Evolutionary conservation across 2,888 invertebrate genomes (phyloP), one percentile per base, ranked within the genome.

Genomic region (Prenolepis imparis): DNA sequence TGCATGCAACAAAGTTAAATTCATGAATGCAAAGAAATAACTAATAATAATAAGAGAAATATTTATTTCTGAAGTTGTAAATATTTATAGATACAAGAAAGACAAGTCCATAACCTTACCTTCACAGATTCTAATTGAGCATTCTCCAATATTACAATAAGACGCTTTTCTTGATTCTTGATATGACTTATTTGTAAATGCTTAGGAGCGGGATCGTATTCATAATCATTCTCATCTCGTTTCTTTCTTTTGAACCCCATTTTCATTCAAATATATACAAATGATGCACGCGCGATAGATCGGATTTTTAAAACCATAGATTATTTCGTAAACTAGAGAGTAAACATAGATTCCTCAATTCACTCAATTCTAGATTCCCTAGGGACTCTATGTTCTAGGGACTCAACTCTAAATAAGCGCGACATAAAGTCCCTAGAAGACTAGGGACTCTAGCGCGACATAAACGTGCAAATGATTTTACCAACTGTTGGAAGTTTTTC

Each of bases 41-140:
- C 9, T 28, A 15, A 1, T 15, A 18, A 15, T 8, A 6, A 48
- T 18, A 36, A 36, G 15, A 32, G 12, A 21, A 81, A 21, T 2
- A 8, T n/a, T 52, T 9, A 1, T 48, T 63, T 52, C 18, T 36
- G 1, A 61, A 55, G 48, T 21, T n/a, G 64, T n/a, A 44, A 83
- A 52, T n/a, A 28, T 61, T 2, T 11, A n/a, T 6, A 36, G 1
- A 72, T 21, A 6, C 28, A 61, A 36, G 28, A 59, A 24, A 21
- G 28, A 15, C 21, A 61, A n/a, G n/a, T n/a, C 77, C 11, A 82
- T 85, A 87, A 90, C 77, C 86, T 92, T 95, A 99, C 99, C 96
- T 99, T 99, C 0, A 99, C 98, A 63, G 98, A 98, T 95, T 99
- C 99, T 75, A 99, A 95, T 92, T 99, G 99, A 4, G 99, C 99